A percentile compares a stretch with the other conserved stretches of the same genome.
Conservation (phyloP, 2,113 vertebrate genomes). For the Xyliphius kryptos region DNA sequence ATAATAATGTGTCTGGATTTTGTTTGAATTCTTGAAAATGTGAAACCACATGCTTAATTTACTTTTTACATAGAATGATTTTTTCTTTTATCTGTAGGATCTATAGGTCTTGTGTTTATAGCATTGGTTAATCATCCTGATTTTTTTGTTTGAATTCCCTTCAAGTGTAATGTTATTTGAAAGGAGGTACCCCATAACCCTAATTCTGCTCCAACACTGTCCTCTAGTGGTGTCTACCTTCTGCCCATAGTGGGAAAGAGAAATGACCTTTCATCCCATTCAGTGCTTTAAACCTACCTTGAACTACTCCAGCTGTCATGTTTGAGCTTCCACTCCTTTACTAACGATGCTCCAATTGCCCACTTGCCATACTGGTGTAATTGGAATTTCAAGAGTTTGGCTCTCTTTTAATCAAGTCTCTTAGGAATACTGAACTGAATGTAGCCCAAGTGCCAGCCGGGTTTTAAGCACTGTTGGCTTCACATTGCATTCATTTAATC, state of each 20-base stretch:
- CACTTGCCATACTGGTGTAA: conserved; percentile 37
- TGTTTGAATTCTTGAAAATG: no score
- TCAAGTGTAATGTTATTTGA: background rate
- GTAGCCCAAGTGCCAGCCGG: conserved; percentile 3
- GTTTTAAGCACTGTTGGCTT: background rate
- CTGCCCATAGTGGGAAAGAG: background rate
- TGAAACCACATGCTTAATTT: no score
- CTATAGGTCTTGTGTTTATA: no score
- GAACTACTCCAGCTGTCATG: conserved; percentile 32
- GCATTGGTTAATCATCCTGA: no score
- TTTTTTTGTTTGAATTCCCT: background rate
- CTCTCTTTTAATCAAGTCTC: conserved; percentile 37
- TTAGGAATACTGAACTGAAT: conserved; percentile 22
- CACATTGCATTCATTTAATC: background rate
- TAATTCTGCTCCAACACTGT: conserved; percentile 88
- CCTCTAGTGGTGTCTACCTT: conserved; percentile 78
- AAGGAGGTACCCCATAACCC: background rate
- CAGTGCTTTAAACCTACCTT: conserved; percentile 46
- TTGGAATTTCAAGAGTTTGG: conserved; percentile 38
- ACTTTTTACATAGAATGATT: no score
- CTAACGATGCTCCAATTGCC: conserved; percentile 30
- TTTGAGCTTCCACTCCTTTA: conserved; percentile 28
- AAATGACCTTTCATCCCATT: conserved; percentile 52
- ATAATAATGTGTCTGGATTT: no score
- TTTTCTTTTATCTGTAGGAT: no score